phyloP scores from a whole-genome alignment of 1,140 invertebrate species.

The Aphidius ervi region DNA sequence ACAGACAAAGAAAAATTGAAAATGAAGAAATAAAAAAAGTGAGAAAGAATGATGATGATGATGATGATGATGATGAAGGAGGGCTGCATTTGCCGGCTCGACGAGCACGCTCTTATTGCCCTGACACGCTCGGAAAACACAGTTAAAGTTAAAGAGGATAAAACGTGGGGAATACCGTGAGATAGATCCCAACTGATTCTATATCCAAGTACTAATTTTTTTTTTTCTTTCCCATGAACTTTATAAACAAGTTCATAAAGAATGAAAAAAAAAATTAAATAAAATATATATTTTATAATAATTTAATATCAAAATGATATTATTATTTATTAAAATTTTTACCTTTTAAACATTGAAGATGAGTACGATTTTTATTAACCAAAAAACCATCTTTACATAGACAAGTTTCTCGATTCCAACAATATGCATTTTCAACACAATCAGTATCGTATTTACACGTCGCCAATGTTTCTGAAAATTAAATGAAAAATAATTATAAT shows the following conservation, averaged over 20 bases:
- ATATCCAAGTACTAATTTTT: constrained; percentile 1
- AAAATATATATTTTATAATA: too few relatives aligned
- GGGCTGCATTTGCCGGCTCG: background rate
- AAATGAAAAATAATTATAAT: constrained; percentile 8
- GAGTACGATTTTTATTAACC: constrained; percentile 31
- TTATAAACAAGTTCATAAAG: too few relatives aligned
- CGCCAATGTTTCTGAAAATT: constrained; percentile 33
- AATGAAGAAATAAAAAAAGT: too few relatives aligned
- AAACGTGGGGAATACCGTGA: constrained; percentile 1
- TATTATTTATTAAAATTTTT: background rate
- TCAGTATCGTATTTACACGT: constrained; percentile 35
- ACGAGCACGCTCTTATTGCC: background rate
- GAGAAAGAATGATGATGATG: too few relatives aligned
- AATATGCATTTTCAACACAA: constrained; percentile 38
- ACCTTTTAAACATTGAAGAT: constrained; percentile 36
- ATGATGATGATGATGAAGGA: too few relatives aligned
- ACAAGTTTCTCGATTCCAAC: constrained; percentile 32
- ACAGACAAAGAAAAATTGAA: background rate
- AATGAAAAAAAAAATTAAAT: too few relatives aligned
- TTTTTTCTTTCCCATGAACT: background rate
- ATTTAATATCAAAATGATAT: too few relatives aligned
- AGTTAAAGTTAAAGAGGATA: background rate
- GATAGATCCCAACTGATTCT: background rate
- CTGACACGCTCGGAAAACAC: constrained; percentile 6
- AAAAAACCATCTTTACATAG: constrained; percentile 34